These are phyloP conservation scores for Scaptomyza caliginosa DNA, from an alignment of 2,888 invertebrate species.

Conservation along the genomic window DNA sequence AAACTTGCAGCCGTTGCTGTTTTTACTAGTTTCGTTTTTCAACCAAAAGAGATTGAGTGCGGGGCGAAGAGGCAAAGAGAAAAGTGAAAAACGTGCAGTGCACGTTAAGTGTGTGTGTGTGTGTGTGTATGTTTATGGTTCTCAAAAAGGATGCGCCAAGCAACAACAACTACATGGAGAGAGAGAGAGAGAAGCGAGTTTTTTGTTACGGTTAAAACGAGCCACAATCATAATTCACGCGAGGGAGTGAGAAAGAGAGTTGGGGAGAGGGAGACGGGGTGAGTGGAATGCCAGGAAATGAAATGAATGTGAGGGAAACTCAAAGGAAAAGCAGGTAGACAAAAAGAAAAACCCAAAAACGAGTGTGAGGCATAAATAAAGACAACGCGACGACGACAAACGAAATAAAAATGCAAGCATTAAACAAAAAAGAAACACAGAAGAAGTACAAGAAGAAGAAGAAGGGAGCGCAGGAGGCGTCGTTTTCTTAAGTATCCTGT, in stretches of 20 bases:
- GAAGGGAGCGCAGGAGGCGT: background rate
- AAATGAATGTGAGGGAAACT: conserved; percentile 75
- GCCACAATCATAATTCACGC: conserved; percentile 78
- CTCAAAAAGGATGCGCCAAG: conserved; percentile 60
- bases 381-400: conserved; percentile 33
- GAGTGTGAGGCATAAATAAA: conserved; percentile 53
- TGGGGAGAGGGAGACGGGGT: background rate
- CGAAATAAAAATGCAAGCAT: conserved; percentile 30
- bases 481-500: conserved; percentile 57
- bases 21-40: conserved; percentile 31
- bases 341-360: conserved; percentile 8
- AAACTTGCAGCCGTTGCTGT: conserved; percentile 68
- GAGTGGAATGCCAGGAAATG: conserved; percentile 59
- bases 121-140: conserved; percentile 8
- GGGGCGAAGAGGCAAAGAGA: background rate
- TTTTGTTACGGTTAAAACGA: conserved; percentile 51
- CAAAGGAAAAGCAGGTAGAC: conserved; percentile 68
- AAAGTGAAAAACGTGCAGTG: conserved; percentile 27
- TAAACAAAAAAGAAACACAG: conserved; percentile 24
- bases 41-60: background rate
- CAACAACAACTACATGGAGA: conserved; percentile 22
- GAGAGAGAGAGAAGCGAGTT: no score
- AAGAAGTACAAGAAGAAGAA: background rate
- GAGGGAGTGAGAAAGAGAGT: conserved; percentile 13
- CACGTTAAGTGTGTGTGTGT: conserved; percentile 13